phyloP scores from a whole-genome alignment of 2,797 vertebrate genomes.

The Catamblyrhynchus diadema region DNA sequence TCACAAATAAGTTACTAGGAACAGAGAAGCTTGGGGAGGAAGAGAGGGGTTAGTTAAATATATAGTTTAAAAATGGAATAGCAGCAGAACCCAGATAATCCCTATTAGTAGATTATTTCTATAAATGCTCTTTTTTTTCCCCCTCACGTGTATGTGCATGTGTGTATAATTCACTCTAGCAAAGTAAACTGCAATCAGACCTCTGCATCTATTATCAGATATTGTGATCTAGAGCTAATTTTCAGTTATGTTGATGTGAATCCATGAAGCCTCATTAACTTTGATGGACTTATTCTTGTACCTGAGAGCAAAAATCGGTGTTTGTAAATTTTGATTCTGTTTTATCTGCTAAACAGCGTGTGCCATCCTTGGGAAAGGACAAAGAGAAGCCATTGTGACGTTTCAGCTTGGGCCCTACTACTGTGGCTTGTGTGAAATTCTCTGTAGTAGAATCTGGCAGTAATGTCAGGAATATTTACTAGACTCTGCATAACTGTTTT shows the following conservation, averaged over 20 bases:
- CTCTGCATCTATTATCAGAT: slow-evolving; percentile 55
- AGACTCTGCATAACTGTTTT: neutral
- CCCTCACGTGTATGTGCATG: neutral
- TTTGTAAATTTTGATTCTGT: neutral
- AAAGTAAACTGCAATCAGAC: slow-evolving; percentile 34
- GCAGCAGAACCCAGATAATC: slow-evolving; percentile 34
- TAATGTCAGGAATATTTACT: neutral
- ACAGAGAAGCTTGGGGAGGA: neutral
- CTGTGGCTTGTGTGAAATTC: neutral
- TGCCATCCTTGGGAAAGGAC: neutral
- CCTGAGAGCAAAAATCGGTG: neutral
- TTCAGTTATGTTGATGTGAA: slow-evolving; percentile 49
- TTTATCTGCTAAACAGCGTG: neutral
- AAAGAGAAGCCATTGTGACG: neutral
- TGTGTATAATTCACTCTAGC: slow-evolving; percentile 27
- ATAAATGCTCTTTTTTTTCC: neutral
- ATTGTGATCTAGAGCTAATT: slow-evolving; percentile 50
- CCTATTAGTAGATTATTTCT: slow-evolving; percentile 30
- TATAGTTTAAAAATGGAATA: slow-evolving; percentile 33
- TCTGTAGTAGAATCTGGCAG: neutral
- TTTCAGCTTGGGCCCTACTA: neutral
- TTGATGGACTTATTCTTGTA: slow-evolving; percentile 39
- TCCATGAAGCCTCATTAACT: slow-evolving; percentile 32
- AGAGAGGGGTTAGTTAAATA: slow-evolving; percentile 23
- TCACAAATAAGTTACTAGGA: slow-evolving; percentile 34